These are phyloP conservation scores for Aspidiotus destructor DNA, from an alignment of 2,888 invertebrate genomes.

Conservation along the genomic window DNA sequence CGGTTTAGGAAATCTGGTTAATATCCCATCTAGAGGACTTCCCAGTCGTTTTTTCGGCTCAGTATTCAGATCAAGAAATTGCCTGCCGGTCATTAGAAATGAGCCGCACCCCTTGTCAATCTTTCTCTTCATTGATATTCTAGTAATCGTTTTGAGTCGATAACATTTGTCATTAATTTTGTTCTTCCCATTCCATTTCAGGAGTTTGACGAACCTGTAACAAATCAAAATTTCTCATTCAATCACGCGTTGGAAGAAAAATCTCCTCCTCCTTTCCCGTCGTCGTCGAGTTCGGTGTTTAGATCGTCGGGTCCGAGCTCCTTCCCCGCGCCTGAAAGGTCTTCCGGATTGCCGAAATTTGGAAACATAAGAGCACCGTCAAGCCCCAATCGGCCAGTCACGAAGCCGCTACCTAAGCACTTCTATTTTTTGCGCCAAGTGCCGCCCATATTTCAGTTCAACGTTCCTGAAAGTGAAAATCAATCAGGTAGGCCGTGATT, in stretches of 20 bases:
- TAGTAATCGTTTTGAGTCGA: neutral
- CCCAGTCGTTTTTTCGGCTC: too few species aligned
- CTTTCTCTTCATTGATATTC: neutral
- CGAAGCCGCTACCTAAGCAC: slow-evolving; percentile 5
- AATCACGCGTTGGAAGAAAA: slow-evolving; percentile 11
- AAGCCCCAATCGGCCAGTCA: neutral
- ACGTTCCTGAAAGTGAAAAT: neutral
- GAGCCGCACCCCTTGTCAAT: neutral
- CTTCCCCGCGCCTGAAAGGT: slow-evolving; percentile 9
- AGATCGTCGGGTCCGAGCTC: neutral
- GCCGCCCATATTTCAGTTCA: slow-evolving; percentile 27
- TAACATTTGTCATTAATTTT: neutral
- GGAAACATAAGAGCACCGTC: neutral
- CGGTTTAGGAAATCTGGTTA: too few species aligned
- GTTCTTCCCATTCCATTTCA: neutral
- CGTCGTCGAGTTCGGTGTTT: neutral
- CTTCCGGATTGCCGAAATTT: slow-evolving; percentile 3
- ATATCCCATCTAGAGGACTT: too few species aligned
- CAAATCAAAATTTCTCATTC: slow-evolving; percentile 12
- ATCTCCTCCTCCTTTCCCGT: slow-evolving; percentile 7
- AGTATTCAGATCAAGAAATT: too few species aligned
- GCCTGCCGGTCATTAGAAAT: too few species aligned
- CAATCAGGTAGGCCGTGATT: too few species aligned
- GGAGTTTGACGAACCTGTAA: slow-evolving; percentile 19
- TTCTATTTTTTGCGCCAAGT: slow-evolving; percentile 7